A percentile compares a stretch with the other conserved stretches of the same genome.
Conservation (phyloP, 2,797 vertebrate genomes). For the Astyanax mexicanus region DNA sequence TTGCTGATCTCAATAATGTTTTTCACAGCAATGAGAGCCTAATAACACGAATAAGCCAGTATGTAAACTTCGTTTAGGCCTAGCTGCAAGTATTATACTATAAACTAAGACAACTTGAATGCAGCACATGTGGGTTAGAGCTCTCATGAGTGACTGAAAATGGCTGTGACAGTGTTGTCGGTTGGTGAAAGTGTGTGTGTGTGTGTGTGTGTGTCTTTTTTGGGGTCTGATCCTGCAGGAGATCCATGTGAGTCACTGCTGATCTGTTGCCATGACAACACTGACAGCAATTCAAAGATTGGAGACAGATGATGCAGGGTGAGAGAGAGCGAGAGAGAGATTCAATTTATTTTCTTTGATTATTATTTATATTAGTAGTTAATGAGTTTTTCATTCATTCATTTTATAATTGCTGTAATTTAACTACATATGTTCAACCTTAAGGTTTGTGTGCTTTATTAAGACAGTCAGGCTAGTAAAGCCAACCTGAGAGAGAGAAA, state of each 20-base stretch:
- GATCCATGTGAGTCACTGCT: constrained; percentile 60
- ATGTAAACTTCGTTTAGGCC: too few relatives aligned
- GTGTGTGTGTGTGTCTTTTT: constrained; percentile 36
- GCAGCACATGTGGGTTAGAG: neutral
- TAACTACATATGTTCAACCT: too few relatives aligned
- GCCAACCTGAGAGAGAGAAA: too few relatives aligned
- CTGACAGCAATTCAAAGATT: constrained; percentile 58
- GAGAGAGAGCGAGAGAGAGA: constrained; percentile 45
- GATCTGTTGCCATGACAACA: constrained; percentile 81
- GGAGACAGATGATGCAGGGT: constrained; percentile 5
- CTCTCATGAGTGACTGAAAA: constrained; percentile 19
- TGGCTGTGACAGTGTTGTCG: constrained; percentile 24
- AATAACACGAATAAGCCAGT: too few relatives aligned
- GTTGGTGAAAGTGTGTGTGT: constrained; percentile 20
- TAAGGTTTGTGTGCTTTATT: too few relatives aligned
- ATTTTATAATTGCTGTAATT: too few relatives aligned
- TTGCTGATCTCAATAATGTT: too few relatives aligned
- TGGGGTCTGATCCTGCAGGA: constrained; percentile 46
- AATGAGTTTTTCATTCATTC: too few relatives aligned
- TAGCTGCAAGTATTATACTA: constrained; percentile 5
- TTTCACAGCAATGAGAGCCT: too few relatives aligned
- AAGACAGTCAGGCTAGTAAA: too few relatives aligned
- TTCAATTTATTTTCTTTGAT: too few relatives aligned
- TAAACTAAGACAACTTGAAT: constrained; percentile 26
- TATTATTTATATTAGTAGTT: too few relatives aligned